These are phyloP conservation scores for Apomyelois bistriatella DNA, from an alignment of 2,888 invertebrate species.

Conservation along the genomic window DNA sequence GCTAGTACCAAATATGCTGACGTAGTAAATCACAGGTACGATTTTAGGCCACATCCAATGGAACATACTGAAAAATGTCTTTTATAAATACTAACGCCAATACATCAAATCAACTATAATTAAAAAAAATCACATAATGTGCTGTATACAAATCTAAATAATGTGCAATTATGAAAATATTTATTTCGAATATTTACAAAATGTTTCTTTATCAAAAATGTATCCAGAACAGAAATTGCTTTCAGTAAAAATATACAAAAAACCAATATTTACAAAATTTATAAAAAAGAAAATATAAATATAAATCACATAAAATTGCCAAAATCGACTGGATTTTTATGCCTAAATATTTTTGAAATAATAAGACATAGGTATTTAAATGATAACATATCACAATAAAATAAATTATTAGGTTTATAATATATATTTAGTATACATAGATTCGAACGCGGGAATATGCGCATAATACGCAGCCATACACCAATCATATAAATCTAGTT, in stretches of 20 bases:
- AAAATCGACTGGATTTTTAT: constrained; percentile 15
- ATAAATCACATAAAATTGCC: constrained; percentile 29
- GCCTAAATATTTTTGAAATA: constrained; percentile 5
- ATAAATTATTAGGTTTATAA: constrained; percentile 11
- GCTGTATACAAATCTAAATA: constrained; percentile 33
- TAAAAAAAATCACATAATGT: constrained; percentile 38
- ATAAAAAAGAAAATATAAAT: constrained; percentile 26
- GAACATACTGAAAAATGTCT: constrained; percentile 44
- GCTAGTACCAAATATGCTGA: constrained; percentile 22
- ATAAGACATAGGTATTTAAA: constrained; percentile 7
- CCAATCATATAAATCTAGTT: constrained; percentile 15
- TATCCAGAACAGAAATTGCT: constrained; percentile 14
- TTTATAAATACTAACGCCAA: constrained; percentile 49
- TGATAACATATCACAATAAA: constrained; percentile 5
- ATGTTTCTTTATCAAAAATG: constrained; percentile 20
- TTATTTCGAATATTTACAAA: constrained; percentile 44
- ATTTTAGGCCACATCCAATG: constrained; percentile 30
- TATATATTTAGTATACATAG: constrained; percentile 9
- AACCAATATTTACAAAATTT: constrained; percentile 35
- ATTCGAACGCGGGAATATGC: constrained; percentile 2
- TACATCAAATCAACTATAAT: constrained; percentile 27
- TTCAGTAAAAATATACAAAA: constrained; percentile 16
- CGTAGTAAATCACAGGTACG: constrained; percentile 34
- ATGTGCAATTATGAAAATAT: constrained; percentile 34
- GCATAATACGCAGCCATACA: not conserved